phyloP scores from a whole-genome alignment of 2,797 vertebrate genomes.

The Amblyraja radiata region DNA sequence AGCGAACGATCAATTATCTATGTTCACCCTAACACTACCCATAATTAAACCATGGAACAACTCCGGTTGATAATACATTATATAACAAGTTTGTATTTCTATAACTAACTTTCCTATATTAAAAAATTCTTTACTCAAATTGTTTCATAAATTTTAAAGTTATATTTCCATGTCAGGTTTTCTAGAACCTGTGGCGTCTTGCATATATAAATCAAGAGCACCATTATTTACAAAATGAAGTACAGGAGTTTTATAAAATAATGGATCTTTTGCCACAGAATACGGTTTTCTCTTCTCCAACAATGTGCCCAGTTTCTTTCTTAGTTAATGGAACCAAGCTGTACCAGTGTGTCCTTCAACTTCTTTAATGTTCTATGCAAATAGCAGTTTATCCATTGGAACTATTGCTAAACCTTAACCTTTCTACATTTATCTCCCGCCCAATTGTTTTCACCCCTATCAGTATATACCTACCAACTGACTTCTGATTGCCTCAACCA shows the following conservation, averaged over 20 bases:
- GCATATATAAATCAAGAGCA: not conserved
- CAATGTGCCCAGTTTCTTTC: not conserved
- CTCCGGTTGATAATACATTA: too few species aligned
- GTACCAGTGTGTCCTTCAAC: too few species aligned
- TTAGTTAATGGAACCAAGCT: not conserved
- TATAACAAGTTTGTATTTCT: too few species aligned
- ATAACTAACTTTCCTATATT: too few species aligned
- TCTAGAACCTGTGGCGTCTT: too few species aligned
- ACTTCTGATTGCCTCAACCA: too few species aligned
- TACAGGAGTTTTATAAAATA: not conserved
- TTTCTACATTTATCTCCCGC: not conserved
- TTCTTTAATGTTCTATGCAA: not conserved
- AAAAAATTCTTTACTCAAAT: too few species aligned
- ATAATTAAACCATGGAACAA: too few species aligned
- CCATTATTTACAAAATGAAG: not conserved
- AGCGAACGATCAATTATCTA: too few species aligned
- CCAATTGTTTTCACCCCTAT: not conserved
- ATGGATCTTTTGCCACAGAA: not conserved
- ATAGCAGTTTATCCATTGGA: not conserved
- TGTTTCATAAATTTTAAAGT: too few species aligned
- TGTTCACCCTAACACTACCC: too few species aligned
- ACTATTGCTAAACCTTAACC: not conserved
- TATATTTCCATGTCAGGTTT: too few species aligned
- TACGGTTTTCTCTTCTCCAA: not conserved
- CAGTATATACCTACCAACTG: not conserved